Percentiles rank a stretch among this genome's conserved stretches.
phyloP scores from a whole-genome alignment of 2,113 vertebrate species.

The Dryoscopus gambensis region DNA sequence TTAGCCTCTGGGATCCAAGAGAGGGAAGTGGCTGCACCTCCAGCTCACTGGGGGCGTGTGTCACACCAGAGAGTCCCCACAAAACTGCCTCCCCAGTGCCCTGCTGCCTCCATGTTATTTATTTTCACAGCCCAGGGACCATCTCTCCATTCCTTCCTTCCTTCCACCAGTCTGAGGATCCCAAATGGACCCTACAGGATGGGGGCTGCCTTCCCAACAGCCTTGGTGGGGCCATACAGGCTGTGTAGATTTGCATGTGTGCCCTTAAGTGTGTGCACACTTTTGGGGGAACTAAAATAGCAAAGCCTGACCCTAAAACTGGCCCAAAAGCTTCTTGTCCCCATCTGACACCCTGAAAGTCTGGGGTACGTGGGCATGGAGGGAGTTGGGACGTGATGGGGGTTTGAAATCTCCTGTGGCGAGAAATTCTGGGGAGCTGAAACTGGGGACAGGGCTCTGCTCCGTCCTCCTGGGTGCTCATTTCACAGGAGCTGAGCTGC shows the following conservation, averaged over 20 bases:
- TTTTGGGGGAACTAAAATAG: not conserved
- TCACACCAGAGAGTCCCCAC: fast-evolving
- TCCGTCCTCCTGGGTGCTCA: not conserved
- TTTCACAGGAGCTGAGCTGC: not conserved
- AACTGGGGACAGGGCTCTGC: fast-evolving
- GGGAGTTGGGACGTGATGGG: fast-evolving
- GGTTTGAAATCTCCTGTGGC: not conserved
- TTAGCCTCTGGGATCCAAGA: not conserved
- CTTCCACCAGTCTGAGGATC: not conserved
- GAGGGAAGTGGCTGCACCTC: fast-evolving
- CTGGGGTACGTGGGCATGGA: fast-evolving
- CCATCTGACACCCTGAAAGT: fast-evolving
- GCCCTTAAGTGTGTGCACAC: not conserved
- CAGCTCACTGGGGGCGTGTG: fast-evolving
- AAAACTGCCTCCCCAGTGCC: not conserved
- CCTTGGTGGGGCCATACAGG: fast-evolving
- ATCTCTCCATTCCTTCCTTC: not conserved
- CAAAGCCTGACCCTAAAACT: not conserved
- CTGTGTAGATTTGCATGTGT: fast-evolving
- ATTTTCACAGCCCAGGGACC: not conserved
- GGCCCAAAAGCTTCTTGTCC: not conserved
- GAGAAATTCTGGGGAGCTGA: not conserved
- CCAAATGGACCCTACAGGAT: not conserved
- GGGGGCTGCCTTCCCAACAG: not conserved
- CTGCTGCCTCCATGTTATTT: not conserved